phyloP scores from a whole-genome alignment of 2,797 vertebrate genomes.

The Aeoliscus strigatus region DNA sequence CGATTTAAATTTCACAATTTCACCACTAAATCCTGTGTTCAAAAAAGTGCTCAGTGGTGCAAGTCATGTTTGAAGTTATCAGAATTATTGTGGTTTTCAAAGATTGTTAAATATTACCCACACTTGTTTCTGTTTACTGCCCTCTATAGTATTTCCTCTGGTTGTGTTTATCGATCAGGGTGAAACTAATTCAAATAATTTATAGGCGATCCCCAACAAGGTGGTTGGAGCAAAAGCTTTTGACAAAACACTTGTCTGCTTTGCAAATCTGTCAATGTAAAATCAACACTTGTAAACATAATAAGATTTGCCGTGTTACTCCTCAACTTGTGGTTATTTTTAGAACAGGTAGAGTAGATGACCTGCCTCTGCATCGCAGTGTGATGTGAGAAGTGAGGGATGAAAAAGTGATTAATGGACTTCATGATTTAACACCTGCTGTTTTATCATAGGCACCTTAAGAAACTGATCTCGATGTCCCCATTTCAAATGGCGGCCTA shows the following conservation, averaged over 20 bases:
- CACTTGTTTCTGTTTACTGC: no score
- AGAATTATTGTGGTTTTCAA: no score
- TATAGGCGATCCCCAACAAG: no score
- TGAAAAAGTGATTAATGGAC: constrained; percentile 68
- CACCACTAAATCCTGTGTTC: no score
- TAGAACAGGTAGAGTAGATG: constrained; percentile 8
- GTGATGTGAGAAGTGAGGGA: constrained; percentile 22
- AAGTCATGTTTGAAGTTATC: no score
- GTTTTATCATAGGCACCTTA: constrained; percentile 75
- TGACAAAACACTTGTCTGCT: constrained; percentile 20
- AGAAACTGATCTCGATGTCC: constrained; percentile 82
- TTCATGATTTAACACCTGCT: constrained; percentile 83
- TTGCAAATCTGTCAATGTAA: constrained; percentile 31
- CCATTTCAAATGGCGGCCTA: constrained; percentile 79
- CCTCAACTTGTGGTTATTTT: constrained; percentile 23
- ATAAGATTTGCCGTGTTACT: constrained; percentile 31
- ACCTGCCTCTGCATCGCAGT: constrained; percentile 22
- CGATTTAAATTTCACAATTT: no score
- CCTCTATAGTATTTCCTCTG: no score
- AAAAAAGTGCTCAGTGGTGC: no score
- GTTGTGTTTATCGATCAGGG: background rate
- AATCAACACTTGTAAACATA: constrained; percentile 43
- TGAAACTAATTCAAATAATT: background rate
- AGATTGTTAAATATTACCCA: no score
- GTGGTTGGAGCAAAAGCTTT: no score